These are phyloP conservation scores for Drosophila atripex DNA, from an alignment of 2,888 invertebrate species.

Conservation along the genomic window DNA sequence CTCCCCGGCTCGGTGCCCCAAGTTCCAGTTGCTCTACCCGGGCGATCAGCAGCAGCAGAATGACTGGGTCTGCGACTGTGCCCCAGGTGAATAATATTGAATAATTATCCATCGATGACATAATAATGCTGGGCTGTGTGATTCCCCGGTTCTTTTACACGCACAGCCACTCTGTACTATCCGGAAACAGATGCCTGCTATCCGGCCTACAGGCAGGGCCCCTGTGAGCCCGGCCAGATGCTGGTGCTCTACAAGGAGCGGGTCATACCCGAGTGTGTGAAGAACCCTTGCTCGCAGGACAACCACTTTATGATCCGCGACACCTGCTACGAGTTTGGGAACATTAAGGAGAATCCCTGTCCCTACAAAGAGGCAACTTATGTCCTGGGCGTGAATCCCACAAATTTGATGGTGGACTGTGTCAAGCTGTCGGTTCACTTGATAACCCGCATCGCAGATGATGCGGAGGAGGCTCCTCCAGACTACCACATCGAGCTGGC, in stretches of 20 bases:
- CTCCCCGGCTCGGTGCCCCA: slow-evolving; percentile 86
- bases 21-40: slow-evolving; percentile 88
- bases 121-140: slow-evolving; percentile 36
- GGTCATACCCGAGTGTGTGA: slow-evolving; percentile 86
- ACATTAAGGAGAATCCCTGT: slow-evolving; percentile 72
- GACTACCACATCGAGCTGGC: slow-evolving; percentile 65
- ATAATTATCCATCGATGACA: slow-evolving; percentile 49
- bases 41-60: slow-evolving; percentile 86
- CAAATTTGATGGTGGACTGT: slow-evolving; percentile 86
- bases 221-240: slow-evolving; percentile 86
- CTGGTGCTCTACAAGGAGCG: slow-evolving; percentile 85
- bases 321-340: slow-evolving; percentile 76
- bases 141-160: slow-evolving; percentile 18
- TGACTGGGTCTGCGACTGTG: slow-evolving; percentile 87
- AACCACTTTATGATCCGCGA: slow-evolving; percentile 84
- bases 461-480: slow-evolving; percentile 57
- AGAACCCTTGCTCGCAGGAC: slow-evolving; percentile 87
- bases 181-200: slow-evolving; percentile 87
- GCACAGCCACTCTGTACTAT: slow-evolving; percentile 85
- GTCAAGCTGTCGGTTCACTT: slow-evolving; percentile 79
- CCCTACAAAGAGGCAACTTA: slow-evolving; percentile 79
- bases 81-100: slow-evolving; percentile 68
- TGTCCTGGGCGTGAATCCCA: slow-evolving; percentile 87
- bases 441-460: slow-evolving; percentile 79
- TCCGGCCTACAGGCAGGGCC: slow-evolving; percentile 87